Conservation (phyloP, 2,888 invertebrate species). For the Phrixothrix hirtus region DNA sequence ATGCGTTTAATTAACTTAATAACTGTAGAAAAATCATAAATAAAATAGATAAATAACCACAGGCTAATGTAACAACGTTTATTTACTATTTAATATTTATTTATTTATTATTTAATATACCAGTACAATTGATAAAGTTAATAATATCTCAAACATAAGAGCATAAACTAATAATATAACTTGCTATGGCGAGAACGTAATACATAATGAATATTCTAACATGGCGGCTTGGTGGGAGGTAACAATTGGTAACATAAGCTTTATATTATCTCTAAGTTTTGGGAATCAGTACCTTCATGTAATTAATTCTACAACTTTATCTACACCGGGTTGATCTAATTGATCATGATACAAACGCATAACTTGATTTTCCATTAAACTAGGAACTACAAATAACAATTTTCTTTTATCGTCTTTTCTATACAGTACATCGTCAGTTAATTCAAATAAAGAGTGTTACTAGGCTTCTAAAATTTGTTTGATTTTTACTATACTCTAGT, state of each 20-base stretch:
- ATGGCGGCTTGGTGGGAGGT: too few relatives aligned
- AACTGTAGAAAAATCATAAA: too few relatives aligned
- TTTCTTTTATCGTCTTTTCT: conserved; percentile 29
- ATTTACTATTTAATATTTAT: too few relatives aligned
- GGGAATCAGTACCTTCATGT: conserved; percentile 11
- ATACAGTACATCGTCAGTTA: conserved; percentile 23
- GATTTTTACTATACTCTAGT: conserved; percentile 34
- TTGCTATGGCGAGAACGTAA: too few relatives aligned
- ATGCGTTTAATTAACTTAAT: too few relatives aligned
- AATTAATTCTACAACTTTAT: conserved; percentile 4
- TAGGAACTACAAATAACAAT: conserved; percentile 29
- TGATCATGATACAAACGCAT: conserved; percentile 35
- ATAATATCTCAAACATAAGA: too few relatives aligned
- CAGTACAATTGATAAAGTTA: too few relatives aligned
- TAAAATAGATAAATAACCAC: too few relatives aligned
- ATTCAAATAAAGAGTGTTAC: conserved; percentile 19
- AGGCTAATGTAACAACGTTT: too few relatives aligned
- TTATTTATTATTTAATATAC: too few relatives aligned
- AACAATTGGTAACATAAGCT: conserved; percentile 3
- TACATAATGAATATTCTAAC: too few relatives aligned
- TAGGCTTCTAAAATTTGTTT: conserved; percentile 28
- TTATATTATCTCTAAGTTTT: conserved; percentile 1
- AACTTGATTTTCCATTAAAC: background rate
- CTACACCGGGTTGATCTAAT: conserved; percentile 41
- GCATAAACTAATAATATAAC: too few relatives aligned